A percentile compares a stretch with the other conserved stretches of the same genome.
These are phyloP conservation scores for Smittia aterrima DNA, from an alignment of 2,888 invertebrate genomes.

Conservation along the genomic window DNA sequence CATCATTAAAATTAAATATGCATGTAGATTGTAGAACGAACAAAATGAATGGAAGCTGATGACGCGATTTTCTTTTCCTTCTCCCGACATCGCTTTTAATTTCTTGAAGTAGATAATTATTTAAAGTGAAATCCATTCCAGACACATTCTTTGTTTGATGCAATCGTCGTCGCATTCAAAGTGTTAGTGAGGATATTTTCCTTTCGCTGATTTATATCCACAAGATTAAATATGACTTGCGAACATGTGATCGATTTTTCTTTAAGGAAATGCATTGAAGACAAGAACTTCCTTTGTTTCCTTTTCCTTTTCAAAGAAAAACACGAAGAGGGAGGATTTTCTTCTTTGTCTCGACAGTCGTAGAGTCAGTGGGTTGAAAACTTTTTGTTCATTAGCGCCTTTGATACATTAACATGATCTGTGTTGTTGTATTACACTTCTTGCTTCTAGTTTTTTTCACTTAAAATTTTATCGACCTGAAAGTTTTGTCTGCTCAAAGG, in stretches of 20 bases:
- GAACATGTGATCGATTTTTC: too few relatives aligned
- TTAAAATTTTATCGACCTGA: too few relatives aligned
- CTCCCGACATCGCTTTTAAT: background rate
- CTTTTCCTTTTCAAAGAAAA: too few relatives aligned
- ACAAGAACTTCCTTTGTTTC: conserved; percentile 11
- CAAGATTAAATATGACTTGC: too few relatives aligned
- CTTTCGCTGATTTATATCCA: too few relatives aligned
- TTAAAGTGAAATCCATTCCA: background rate
- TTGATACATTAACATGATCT: background rate
- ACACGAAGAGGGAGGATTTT: background rate
- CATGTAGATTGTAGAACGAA: background rate
- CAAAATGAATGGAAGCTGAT: background rate
- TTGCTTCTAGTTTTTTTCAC: background rate
- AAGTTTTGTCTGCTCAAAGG: too few relatives aligned
- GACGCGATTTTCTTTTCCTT: background rate
- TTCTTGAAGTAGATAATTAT: background rate
- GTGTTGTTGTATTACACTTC: background rate
- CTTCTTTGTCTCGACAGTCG: background rate
- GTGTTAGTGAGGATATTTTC: too few relatives aligned
- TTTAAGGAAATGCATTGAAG: too few relatives aligned
- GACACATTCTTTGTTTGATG: background rate
- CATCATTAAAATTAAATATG: conserved; percentile 11
- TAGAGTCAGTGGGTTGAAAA: background rate
- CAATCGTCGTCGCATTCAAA: background rate
- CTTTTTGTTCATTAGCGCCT: background rate